Evolutionary conservation across 2,797 vertebrate genomes (phyloP).

Genomic region (Rhinatrema bivittatum): DNA sequence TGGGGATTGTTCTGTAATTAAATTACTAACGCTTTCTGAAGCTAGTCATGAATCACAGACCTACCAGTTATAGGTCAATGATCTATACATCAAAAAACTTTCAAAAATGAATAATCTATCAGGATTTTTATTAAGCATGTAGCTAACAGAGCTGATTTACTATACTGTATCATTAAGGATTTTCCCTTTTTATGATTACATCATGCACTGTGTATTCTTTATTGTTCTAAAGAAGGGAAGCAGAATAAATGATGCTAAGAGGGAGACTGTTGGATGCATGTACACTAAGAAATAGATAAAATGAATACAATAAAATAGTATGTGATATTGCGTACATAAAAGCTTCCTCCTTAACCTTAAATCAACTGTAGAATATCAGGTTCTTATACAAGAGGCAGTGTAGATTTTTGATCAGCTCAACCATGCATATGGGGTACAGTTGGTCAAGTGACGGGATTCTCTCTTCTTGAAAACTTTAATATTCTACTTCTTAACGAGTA

Average conservation of each 20-base stretch:
- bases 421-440: background rate
- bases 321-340: constrained; percentile 57
- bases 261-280: constrained; percentile 36
- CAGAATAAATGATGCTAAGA: constrained; percentile 17
- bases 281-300: constrained; percentile 53
- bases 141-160: background rate
- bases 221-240: too few relatives aligned
- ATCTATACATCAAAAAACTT: constrained; percentile 1
- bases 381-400: constrained; percentile 33
- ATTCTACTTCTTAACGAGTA: background rate
- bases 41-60: constrained; percentile 12
- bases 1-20: rapidly evolving
- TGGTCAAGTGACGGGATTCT: background rate
- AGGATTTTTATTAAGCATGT: too few relatives aligned
- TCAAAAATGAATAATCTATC: background rate
- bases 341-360: constrained; percentile 49
- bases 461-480: background rate
- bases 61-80: background rate
- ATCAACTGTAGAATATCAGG: constrained; percentile 45
- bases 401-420: background rate
- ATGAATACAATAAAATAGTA: constrained; percentile 57
- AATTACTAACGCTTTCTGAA: constrained; percentile 10
- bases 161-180: background rate
- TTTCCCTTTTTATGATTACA: background rate
- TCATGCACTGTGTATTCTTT: background rate